Conservation (phyloP, 2,113 vertebrate species). For the Zosterops borbonicus region DNA sequence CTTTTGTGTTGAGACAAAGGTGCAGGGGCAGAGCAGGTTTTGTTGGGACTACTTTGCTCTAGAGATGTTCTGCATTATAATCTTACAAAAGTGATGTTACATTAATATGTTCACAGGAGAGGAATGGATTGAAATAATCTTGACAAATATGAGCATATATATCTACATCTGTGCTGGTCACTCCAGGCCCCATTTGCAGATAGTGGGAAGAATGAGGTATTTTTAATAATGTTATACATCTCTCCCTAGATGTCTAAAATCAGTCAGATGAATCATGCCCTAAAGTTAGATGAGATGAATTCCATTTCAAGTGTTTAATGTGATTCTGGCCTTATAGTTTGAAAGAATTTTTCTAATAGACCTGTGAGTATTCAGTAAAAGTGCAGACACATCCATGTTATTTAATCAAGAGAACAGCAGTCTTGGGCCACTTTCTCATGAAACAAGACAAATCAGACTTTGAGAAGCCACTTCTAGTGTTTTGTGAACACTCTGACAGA, state of each 20-base stretch:
- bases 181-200: conserved; percentile 22
- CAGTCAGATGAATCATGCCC: conserved; percentile 21
- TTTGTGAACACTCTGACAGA: neutral
- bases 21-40: neutral
- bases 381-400: neutral
- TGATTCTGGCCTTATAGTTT: conserved; percentile 32
- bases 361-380: neutral
- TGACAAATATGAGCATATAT: conserved; percentile 6
- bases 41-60: neutral
- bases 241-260: conserved; percentile 29
- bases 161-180: conserved; percentile 20
- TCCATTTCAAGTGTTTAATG: conserved; percentile 50
- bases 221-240: conserved; percentile 52
- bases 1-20: neutral
- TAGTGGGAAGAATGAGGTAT: conserved; percentile 40
- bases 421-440: neutral
- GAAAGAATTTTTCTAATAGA: conserved; percentile 44
- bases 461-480: neutral
- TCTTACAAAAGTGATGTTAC: neutral
- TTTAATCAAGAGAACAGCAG: conserved; percentile 5
- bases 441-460: neutral
- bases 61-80: neutral
- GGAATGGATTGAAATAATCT: neutral
- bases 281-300: conserved; percentile 50
- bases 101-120: neutral